A percentile compares a stretch with the other conserved stretches of the same genome.
These are phyloP conservation scores for Acronicta psi DNA, from an alignment of 2,888 invertebrate genomes.

Conservation along the genomic window DNA sequence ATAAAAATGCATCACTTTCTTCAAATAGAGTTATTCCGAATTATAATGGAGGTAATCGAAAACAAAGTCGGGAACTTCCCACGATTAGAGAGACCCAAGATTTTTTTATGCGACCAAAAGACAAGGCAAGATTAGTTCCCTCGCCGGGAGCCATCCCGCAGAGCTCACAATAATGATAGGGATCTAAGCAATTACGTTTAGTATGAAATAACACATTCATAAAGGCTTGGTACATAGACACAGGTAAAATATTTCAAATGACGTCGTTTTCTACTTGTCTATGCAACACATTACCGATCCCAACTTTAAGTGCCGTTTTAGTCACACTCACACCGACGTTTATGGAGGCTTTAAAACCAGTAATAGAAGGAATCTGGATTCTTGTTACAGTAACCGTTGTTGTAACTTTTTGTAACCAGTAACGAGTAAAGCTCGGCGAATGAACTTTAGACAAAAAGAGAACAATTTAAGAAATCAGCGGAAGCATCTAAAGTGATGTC, in stretches of 20 bases:
- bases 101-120: conserved; percentile 69
- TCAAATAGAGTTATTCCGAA: conserved; percentile 72
- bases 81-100: conserved; percentile 66
- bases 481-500: conserved; percentile 24
- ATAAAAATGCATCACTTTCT: conserved; percentile 48
- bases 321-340: conserved; percentile 6
- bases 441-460: conserved; percentile 28
- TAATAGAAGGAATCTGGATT: conserved; percentile 1
- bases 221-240: conserved; percentile 69
- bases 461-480: conserved; percentile 10
- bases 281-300: conserved; percentile 13
- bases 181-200: conserved; percentile 80
- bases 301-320: conserved; percentile 18
- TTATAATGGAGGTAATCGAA: conserved; percentile 68
- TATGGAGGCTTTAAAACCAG: conserved; percentile 5
- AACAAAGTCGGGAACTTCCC: conserved; percentile 71
- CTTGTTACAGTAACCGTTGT: not conserved
- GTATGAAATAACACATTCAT: conserved; percentile 74
- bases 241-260: conserved; percentile 67
- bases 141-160: conserved; percentile 81
- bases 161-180: conserved; percentile 81
- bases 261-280: conserved; percentile 61
- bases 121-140: conserved; percentile 65
- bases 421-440: conserved; percentile 16
- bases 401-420: conserved; percentile 3